Evolutionary conservation across 2,113 vertebrate species (phyloP).

Genomic region (Cnemophilus loriae): DNA sequence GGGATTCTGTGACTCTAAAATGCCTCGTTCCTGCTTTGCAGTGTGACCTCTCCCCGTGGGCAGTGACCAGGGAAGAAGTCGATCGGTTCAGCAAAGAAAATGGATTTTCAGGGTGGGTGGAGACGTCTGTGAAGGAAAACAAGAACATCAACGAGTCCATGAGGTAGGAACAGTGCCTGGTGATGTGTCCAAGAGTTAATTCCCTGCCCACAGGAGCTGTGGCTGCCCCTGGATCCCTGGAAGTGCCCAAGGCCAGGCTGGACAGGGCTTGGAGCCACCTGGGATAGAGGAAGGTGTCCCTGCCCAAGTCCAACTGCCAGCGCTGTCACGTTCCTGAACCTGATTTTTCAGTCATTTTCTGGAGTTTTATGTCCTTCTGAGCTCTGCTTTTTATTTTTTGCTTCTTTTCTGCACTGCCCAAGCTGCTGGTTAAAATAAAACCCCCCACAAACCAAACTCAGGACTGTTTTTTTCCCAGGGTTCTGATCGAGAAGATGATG

Average conservation of each 20-base stretch:
- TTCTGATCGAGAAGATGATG: conserved; percentile 82
- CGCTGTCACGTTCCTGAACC: neutral
- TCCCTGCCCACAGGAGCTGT: neutral
- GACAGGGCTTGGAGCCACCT: neutral
- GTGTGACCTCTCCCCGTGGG: conserved; percentile 82
- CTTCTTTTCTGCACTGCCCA: neutral
- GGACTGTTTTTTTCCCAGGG: conserved; percentile 38
- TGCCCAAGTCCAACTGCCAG: neutral
- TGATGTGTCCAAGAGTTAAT: neutral
- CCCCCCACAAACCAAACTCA: neutral
- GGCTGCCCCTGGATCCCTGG: neutral
- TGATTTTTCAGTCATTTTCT: neutral
- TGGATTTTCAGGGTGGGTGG: conserved; percentile 84
- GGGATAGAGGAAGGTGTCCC: neutral
- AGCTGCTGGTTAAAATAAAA: neutral
- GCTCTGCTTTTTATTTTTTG: neutral
- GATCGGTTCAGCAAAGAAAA: conserved; percentile 84
- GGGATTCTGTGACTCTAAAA: neutral
- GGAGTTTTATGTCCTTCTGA: neutral
- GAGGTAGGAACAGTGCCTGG: conserved; percentile 67
- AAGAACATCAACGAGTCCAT: conserved; percentile 83
- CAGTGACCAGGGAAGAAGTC: conserved; percentile 77
- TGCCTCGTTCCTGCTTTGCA: conserved; percentile 18
- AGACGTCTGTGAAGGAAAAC: conserved; percentile 88
- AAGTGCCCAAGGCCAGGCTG: neutral